Evolutionary conservation across 2,113 vertebrate genomes (phyloP).

Genomic region (Oreochromis spilurus): DNA sequence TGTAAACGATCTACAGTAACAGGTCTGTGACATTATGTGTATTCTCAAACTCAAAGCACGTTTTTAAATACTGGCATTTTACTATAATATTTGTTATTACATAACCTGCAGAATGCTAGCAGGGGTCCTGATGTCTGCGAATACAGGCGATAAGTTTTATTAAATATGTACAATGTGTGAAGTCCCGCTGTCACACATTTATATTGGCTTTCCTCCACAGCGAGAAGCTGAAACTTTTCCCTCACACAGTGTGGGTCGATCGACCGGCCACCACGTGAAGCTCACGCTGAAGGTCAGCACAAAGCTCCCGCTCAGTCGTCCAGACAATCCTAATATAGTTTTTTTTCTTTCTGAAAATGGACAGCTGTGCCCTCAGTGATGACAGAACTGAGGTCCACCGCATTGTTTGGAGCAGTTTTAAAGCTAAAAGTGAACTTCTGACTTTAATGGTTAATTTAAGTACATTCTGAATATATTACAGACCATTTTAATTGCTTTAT

Average conservation of each 20-base stretch:
- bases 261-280: background rate
- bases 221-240: background rate
- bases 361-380: background rate
- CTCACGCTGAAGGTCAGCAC: background rate
- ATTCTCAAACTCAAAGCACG: background rate
- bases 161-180: background rate
- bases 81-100: background rate
- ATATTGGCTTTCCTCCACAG: background rate
- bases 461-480: background rate
- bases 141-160: background rate
- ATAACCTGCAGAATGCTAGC: background rate
- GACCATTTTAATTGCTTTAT: background rate
- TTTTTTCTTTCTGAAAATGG: background rate
- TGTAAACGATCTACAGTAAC: accelerated
- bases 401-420: no score
- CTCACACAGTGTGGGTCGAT: background rate
- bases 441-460: background rate
- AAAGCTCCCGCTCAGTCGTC: background rate
- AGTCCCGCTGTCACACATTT: background rate
- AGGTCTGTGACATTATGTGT: background rate
- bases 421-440: background rate
- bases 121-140: background rate
- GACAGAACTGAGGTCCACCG: accelerated
- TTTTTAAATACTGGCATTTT: accelerated
- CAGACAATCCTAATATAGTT: background rate